Conservation (phyloP, 2,888 invertebrate genomes). For the Hymenopus coronatus region DNA sequence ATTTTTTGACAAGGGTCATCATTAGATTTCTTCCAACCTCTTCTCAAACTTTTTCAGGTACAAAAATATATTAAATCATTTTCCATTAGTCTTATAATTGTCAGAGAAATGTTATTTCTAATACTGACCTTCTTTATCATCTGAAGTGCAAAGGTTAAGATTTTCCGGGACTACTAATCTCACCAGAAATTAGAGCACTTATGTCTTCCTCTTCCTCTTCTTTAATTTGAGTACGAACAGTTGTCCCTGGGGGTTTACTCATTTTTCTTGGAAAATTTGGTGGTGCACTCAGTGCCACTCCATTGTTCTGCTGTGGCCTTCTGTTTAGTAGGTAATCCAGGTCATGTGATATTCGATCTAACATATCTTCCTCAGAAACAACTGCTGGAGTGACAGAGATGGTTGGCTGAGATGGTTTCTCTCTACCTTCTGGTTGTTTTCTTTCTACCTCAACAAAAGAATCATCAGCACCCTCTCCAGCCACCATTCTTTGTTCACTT, state of each 20-base stretch:
- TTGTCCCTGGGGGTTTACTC: conserved; percentile 26
- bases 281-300: conserved; percentile 11
- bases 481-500: background rate
- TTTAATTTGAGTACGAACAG: conserved; percentile 30
- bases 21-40: background rate
- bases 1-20: background rate
- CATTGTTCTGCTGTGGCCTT: conserved; percentile 42
- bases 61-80: background rate
- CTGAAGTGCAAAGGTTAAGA: background rate
- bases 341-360: conserved; percentile 78
- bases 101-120: background rate
- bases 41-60: background rate
- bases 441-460: conserved; percentile 30
- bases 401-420: conserved; percentile 39
- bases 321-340: conserved; percentile 77
- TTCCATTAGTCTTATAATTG: background rate
- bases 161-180: background rate
- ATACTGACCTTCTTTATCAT: background rate
- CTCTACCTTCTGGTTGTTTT: conserved; percentile 43
- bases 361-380: conserved; percentile 49
- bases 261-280: conserved; percentile 26
- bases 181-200: background rate
- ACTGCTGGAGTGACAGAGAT: conserved; percentile 37
- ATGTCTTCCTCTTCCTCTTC: conserved; percentile 32
- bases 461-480: background rate